Base-by-base conservation (phyloP, 2,888 invertebrate genomes). In the Agrotis exclamationis region DNA sequence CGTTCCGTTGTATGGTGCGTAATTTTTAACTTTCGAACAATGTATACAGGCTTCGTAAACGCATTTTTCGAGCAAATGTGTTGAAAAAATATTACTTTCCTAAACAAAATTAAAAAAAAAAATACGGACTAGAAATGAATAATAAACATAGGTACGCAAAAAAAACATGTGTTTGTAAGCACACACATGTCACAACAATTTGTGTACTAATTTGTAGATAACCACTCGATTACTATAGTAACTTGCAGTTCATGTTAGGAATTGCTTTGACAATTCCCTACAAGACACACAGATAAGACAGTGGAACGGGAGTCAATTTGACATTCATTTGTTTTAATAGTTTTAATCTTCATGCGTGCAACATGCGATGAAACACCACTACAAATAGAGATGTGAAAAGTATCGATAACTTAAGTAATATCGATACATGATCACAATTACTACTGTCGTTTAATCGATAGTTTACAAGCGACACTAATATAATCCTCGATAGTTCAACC, bases 261-360 rank as follows among this genome's bases (percentile, higher is more conserved):
- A 1, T 44, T 22, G 5, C 28, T 45, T n/a, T 20, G 4, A 59
- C 3, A 5, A 59, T 59, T 20, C 11, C 22, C 16, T 20, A 44
- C 39, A 18, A 13, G 18, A 50, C 44, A 72, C 9, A 51, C 11
- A 70, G 20, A 50, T 45, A 69, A 59, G 20, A 50, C 50, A 57
- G 18, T 24, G 4, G 6, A 39, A 39, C 20, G 28, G 47, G 7
- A 63, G 24, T 54, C 47, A 44, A 71, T 44, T 48, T 1, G 47
- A 39, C 5, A 54, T 18, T 47, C 14, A 47, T 62, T 62, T 53
- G 22, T 24, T 73, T 39, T 39, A 39, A 70, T 62, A 47, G 22
- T 24, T 73, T 39, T 39, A 39, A 70, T 62, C 45, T 51, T 0
- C 5, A 16, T 39, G 45, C n/a, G 9, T 45, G 47, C 22, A 22